Base-by-base conservation (phyloP, 2,113 vertebrate genomes). In the Chamaea fasciata region DNA sequence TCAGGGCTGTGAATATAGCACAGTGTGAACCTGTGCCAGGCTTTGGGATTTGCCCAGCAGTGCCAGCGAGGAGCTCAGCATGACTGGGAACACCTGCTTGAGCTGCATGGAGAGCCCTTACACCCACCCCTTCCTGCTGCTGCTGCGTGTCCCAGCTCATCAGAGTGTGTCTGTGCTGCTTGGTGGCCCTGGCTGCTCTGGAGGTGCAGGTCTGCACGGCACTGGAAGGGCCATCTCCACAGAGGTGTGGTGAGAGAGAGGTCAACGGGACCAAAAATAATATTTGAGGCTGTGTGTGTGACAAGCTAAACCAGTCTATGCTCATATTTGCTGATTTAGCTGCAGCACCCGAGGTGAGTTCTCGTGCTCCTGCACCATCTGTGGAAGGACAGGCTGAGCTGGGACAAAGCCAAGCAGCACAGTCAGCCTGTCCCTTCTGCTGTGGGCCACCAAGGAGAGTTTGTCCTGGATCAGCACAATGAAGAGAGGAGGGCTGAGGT, bases 341-440 rank as follows among this genome's bases (percentile, higher is more conserved):
- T 75, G 69, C 35, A 89, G 73, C 33, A 55, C 42, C 2, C 3
- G 19, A 55, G 47, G 67, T 87, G 73, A 24, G 50, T 73, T 64
- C 7, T n/a, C 46, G 2, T 21, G 26, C 47, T 84, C 56, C 47
- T 89, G 35, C 39, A 63, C 56, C 47, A 24, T 50, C 73, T 87
- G 82, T 68, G 49, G 27, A 47, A 79, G 92, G 90, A 76, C 52
- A 85, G 70, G 70, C 62, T 94, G 87, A 78, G 87, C 78, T 93
- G 95, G 78, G 80, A 41, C 26, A 5, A 16, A 56, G 92, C 82
- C 92, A 90, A 42, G 78, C n/a, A 33, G 57, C 26, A n/a, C 27
- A 60, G 27, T 30, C 71, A 85, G 27, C 57, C 31, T 91, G 70
- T 67, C 21, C 2, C 46, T 26, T 1, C 30, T 84, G 64, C 56